These are phyloP conservation scores for Lingula anatina DNA, from an alignment of 2,888 invertebrate genomes.

Conservation along the genomic window DNA sequence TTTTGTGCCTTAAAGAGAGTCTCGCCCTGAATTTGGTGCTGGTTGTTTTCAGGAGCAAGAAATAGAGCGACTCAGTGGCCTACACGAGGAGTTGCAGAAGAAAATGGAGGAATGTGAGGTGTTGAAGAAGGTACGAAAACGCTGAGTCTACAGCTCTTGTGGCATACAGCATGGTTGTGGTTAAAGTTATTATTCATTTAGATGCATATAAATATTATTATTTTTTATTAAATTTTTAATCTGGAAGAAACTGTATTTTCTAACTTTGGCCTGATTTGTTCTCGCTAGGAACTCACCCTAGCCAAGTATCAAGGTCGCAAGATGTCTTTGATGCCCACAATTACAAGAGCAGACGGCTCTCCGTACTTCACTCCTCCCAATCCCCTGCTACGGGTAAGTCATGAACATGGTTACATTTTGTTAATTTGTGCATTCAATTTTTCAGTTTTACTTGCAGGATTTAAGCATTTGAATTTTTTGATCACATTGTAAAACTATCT, in stretches of 20 bases:
- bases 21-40: background rate
- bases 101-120: conserved; percentile 25
- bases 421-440: background rate
- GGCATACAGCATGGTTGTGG: background rate
- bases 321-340: conserved; percentile 27
- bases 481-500: too few relatives aligned
- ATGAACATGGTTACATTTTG: conserved; percentile 1
- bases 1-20: background rate
- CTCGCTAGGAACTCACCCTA: conserved; percentile 24
- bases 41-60: conserved; percentile 16
- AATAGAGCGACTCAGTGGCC: conserved; percentile 14
- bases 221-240: too few relatives aligned
- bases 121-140: conserved; percentile 22
- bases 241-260: too few relatives aligned
- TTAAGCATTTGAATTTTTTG: too few relatives aligned
- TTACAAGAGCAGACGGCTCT: conserved; percentile 22
- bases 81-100: conserved; percentile 19
- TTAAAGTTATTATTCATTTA: too few relatives aligned
- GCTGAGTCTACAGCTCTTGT: too few relatives aligned
- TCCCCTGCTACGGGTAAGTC: conserved; percentile 16
- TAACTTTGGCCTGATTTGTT: background rate
- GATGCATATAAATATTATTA: too few relatives aligned
- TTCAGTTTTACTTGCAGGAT: background rate
- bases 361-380: conserved; percentile 32
- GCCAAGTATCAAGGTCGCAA: conserved; percentile 27